Conservation (phyloP, 2,888 invertebrate genomes). For the Microctonus hyperodae region DNA sequence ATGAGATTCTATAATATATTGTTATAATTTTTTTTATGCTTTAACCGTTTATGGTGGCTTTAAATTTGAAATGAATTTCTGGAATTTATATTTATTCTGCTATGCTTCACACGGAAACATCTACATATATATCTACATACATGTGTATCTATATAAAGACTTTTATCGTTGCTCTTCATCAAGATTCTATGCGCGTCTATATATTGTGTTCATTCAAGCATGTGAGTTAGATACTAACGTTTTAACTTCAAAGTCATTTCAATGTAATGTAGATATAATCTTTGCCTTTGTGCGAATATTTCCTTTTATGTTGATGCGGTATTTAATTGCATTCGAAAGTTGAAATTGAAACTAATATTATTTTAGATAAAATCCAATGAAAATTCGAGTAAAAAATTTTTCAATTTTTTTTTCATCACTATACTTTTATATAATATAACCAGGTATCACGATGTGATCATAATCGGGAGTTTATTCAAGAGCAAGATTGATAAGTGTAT, state of each 20-base stretch:
- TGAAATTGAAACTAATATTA: not conserved
- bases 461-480: too few species aligned
- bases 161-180: slow-evolving; percentile 1
- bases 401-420: not conserved
- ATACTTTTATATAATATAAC: too few species aligned
- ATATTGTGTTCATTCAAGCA: slow-evolving; percentile 1
- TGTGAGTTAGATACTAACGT: not conserved
- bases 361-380: too few species aligned
- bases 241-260: not conserved
- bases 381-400: not conserved
- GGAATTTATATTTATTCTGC: not conserved
- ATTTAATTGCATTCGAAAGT: not conserved
- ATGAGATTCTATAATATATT: slow-evolving; percentile 2
- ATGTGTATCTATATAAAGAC: not conserved
- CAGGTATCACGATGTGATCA: too few species aligned
- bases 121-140: not conserved
- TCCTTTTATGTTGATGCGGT: not conserved
- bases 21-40: not conserved
- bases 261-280: not conserved
- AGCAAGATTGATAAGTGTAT: too few species aligned
- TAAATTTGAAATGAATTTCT: not conserved
- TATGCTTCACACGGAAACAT: too few species aligned
- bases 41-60: not conserved
- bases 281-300: not conserved
- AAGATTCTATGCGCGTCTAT: too few species aligned